Evolutionary conservation across 2,888 invertebrate species (phyloP).

Genomic region (Craniophora ligustri): DNA sequence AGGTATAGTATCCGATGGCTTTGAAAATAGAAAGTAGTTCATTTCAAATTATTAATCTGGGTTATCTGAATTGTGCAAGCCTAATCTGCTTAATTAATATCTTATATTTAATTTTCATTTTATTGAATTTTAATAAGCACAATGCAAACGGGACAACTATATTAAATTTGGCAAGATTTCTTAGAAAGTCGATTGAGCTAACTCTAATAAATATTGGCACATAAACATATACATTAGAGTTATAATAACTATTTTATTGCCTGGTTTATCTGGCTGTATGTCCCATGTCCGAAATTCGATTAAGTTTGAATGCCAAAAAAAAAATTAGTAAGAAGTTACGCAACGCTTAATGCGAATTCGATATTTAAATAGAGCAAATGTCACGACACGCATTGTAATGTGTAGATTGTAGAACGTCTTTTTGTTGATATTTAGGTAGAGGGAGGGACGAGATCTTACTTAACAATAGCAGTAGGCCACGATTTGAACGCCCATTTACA

Average conservation of each 20-base stretch:
- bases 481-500: constrained; percentile 15
- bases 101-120: constrained; percentile 2
- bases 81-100: constrained; percentile 23
- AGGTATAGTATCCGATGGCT: constrained; percentile 18
- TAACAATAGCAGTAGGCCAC: constrained; percentile 33
- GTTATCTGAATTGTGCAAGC: constrained; percentile 45
- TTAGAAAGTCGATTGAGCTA: background rate
- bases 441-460: constrained; percentile 19
- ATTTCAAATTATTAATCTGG: constrained; percentile 43
- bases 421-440: constrained; percentile 34
- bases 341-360: constrained; percentile 52
- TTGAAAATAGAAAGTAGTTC: constrained; percentile 56
- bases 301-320: constrained; percentile 48
- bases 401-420: constrained; percentile 22
- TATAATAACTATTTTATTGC: constrained; percentile 6
- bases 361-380: constrained; percentile 56
- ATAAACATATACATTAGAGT: no score
- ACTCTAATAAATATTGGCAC: no score
- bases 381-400: constrained; percentile 47
- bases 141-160: background rate
- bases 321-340: constrained; percentile 64
- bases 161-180: no score
- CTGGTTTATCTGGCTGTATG: constrained; percentile 36
- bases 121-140: constrained; percentile 7
- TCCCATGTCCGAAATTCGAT: constrained; percentile 27